A percentile compares a stretch with the other conserved stretches of the same genome.
Conservation (phyloP, 2,797 vertebrate genomes). For the Astyanax mexicanus region DNA sequence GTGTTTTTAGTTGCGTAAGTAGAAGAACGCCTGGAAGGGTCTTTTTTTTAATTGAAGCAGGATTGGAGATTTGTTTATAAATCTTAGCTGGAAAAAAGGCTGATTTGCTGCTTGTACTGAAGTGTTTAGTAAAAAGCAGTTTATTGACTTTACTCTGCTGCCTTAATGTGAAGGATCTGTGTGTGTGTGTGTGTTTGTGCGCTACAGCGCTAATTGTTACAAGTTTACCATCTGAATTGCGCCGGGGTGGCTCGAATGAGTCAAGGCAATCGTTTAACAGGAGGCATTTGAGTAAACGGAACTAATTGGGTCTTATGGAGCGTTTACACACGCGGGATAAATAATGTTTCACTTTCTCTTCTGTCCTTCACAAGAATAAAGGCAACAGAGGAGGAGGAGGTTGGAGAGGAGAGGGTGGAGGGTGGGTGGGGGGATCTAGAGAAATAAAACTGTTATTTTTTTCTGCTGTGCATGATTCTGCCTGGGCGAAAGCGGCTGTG, state of each 20-base stretch:
- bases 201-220: neutral
- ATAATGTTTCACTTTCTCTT: slow-evolving; percentile 50
- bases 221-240: neutral
- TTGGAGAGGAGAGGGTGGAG: slow-evolving; percentile 52
- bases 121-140: neutral
- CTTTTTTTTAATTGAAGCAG: too few relatives aligned
- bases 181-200: too few relatives aligned
- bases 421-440: slow-evolving; percentile 45
- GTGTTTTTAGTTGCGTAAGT: too few relatives aligned
- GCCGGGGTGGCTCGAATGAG: neutral
- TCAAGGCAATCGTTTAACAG: neutral
- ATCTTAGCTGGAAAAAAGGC: neutral
- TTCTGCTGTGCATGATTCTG: slow-evolving; percentile 73
- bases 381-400: slow-evolving; percentile 46
- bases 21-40: too few relatives aligned
- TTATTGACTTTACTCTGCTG: slow-evolving; percentile 4
- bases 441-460: slow-evolving; percentile 75
- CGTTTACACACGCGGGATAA: slow-evolving; percentile 56
- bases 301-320: slow-evolving; percentile 27
- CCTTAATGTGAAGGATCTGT: slow-evolving; percentile 7
- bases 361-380: slow-evolving; percentile 70
- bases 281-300: slow-evolving; percentile 27
- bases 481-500: slow-evolving; percentile 78
- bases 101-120: neutral
- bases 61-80: neutral